Base-by-base conservation (phyloP, 2,888 invertebrate species). In the Leptinotarsa tumamoca region DNA sequence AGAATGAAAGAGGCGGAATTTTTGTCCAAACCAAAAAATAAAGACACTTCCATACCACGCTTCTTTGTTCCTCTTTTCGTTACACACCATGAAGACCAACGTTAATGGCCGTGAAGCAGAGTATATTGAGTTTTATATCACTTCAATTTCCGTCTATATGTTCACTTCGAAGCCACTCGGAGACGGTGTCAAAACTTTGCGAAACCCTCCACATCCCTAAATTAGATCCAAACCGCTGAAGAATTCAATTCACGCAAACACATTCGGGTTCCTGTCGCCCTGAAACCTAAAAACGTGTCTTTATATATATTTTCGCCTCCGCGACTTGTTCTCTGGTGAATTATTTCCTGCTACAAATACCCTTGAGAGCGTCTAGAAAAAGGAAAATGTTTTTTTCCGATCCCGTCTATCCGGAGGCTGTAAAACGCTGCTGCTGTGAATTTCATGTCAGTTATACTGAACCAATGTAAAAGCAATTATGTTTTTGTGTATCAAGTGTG, bases 251-350 rank as follows among this genome's bases (percentile, higher is more conserved):
- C 58, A 21, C 58, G 13, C 58, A n/a, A 21, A 58, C 21, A 58
- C 58, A 58, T 23, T 58, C 58, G 13, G 15, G 56, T 23, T 58
- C 58, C 58, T 23, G 21, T 4, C 58, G 58, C 58, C 21, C 15
- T 23, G 58, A 58, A 58, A 58, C 58, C 23, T 23, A 58, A 58
- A 58, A 58, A 58, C 23, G 21, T 58, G 58, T 23, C 58, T 58
- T 58, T 58, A 58, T 58, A 58, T 58, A 23, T 58, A 58, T 58
- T 58, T 58, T 58, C 58, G 58, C 58, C 58, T 58, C 58, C 15
- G 21, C 58, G 10, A 58, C 58, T 58, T 58, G 58, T 58, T 58
- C 58, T 14, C 23, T 14, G 23, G 58, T 21, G 58, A 58, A 58
- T 58, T 58, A 58, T 58, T 23, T 58, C 58, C 58, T 58, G 58